Evolutionary conservation across 2,113 vertebrate genomes (phyloP), one percentile per base, ranked within the genome.

Genomic region (Planiliza haematocheilus): DNA sequence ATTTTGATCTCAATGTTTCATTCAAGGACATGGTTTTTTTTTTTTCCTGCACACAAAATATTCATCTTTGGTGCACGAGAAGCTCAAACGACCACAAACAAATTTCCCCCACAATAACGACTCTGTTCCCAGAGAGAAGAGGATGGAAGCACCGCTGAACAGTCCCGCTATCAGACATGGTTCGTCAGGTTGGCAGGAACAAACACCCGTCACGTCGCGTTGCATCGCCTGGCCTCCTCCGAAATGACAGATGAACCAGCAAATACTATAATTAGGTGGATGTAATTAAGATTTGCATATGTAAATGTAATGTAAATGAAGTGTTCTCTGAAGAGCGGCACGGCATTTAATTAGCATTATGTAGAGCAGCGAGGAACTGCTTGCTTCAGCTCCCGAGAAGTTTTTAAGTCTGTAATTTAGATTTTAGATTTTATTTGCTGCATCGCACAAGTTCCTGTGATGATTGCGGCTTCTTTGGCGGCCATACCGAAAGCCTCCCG

Each of bases 241-340:
- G 24, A 69, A 79, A 57, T 77, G 84, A 77, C 75, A 71, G 79
- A 79, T 84, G 77, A 88, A 75, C 59, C 70, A 60, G 63, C 67
- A 86, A 81, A 82, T 81, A 79, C 70, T 71, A 62, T 84, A 86
- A 87, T 88, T 82, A 91, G 68, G 63, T 74, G 82, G 66, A 73
- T 61, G 58, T 58, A 70, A 88, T 89, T 88, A 63, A 24, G 70
- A 86, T 87, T 52, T 70, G 60, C 80, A 85, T 88, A 86, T 90
- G 86, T 76, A 87, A 84, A 90, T 88, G 7, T 39, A 48, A 86
- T 83, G 82, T 82, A 82, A 88, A 88, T 89, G 3, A 81, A 81
- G 65, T 52, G 72, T 53, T 53, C 65, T 72, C 70, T 83, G 63
- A 78, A 84, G 83, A 78, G 64, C 52, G 65, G 61, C 74, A 57